phyloP scores from a whole-genome alignment of 2,797 vertebrate genomes.

The Telmatherina bonti region DNA sequence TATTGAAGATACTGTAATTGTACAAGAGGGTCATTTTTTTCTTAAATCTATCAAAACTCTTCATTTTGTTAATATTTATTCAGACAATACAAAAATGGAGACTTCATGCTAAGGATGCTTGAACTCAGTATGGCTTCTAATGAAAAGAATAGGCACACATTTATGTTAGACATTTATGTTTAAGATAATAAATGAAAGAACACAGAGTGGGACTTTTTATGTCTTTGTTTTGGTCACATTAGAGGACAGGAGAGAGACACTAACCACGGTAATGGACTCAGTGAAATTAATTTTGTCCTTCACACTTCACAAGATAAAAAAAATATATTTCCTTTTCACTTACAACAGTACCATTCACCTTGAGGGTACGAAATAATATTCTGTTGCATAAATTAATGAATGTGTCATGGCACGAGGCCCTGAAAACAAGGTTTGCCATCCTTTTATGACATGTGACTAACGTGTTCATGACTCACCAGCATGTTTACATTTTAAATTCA shows the following conservation, averaged over 20 bases:
- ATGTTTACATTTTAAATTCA: too few relatives aligned
- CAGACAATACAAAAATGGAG: neutral
- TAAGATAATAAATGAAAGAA: slow-evolving; percentile 16
- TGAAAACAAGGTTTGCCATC: neutral
- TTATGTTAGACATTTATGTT: slow-evolving; percentile 12
- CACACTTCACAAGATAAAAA: slow-evolving; percentile 9
- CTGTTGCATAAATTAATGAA: neutral
- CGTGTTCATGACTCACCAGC: too few relatives aligned
- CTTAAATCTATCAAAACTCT: neutral
- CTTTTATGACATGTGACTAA: neutral
- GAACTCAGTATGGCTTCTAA: neutral
- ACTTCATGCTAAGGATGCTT: neutral
- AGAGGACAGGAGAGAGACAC: slow-evolving; percentile 1
- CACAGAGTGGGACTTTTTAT: slow-evolving; percentile 9
- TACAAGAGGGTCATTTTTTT: neutral
- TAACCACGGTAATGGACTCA: neutral
- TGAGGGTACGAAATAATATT: neutral
- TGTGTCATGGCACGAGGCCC: neutral
- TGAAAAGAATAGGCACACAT: slow-evolving; percentile 3
- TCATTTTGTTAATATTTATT: neutral
- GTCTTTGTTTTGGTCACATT: slow-evolving; percentile 31
- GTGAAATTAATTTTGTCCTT: slow-evolving; percentile 6
- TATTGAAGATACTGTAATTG: neutral
- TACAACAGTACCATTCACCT: neutral
- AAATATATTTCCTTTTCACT: slow-evolving; percentile 5